Evolutionary conservation across 2,113 vertebrate species (phyloP), one percentile per base, ranked within the genome.

Genomic region (Dinomys branickii): DNA sequence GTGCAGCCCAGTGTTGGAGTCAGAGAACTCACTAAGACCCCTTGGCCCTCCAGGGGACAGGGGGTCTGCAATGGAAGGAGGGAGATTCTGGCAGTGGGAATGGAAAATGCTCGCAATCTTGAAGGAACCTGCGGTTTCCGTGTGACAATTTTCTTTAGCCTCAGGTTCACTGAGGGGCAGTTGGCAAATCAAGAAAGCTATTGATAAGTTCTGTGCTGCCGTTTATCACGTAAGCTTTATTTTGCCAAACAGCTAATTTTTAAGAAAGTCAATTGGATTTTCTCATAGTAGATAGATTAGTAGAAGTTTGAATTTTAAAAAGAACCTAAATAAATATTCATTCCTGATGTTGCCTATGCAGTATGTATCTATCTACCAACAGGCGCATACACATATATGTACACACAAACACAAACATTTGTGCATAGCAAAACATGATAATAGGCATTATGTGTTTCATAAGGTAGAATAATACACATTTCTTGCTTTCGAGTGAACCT

Each of bases 221-320:
- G 50, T 92, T 78, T 96, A 95, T 35, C 41, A 61, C 33, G n/a
- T 73, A 85, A 94, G 35, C 92, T 73, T 85, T 75, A 80, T 84
- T 95, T 90, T 81, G 41, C 91, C 91, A 44, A 91, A 91, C 5
- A 89, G 44, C 71, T 96, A 17, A 81, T 81, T 96, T 94, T 95
- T 93, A 96, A 95, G 73, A 96, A 95, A 94, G 89, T 91, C 67
- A 91, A 33, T 91, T 94, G 19, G 50, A 71, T 89, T 97, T 95
- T 67, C 20, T 85, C 8, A 22, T 14, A 86, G 54, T 91, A 63
- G 92, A 85, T 54, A 93, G 30, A 90, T 71, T 91, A 33, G 41
- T 91, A 94, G 35, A 88, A 14, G 54, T 94, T 52, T 95, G 58
- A 77, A 4, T 90, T 30, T 77, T 69, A 71, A 90, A 83, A 92